These are phyloP conservation scores for Passer montanus DNA, from an alignment of 2,113 vertebrate genomes.

Conservation along the genomic window DNA sequence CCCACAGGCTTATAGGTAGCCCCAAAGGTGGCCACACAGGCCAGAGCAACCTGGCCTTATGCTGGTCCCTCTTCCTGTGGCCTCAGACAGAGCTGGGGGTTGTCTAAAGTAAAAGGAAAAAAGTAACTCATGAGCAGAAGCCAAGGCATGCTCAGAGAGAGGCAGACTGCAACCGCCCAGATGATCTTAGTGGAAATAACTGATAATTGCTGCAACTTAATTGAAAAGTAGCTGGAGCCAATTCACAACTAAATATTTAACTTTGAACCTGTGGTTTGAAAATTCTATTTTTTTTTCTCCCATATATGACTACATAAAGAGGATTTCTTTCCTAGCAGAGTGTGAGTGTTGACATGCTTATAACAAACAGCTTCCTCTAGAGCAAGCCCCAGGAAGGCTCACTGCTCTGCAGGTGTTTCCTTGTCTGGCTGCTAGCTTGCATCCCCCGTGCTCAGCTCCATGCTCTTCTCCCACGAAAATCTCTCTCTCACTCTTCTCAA, in stretches of 20 bases:
- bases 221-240: background rate
- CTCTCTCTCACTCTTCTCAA: background rate
- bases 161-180: background rate
- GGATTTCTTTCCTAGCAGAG: background rate
- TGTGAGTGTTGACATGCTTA: background rate
- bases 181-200: background rate
- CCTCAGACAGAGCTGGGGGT: background rate
- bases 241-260: background rate
- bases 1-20: background rate
- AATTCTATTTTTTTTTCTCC: background rate
- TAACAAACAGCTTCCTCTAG: background rate
- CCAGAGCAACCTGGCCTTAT: background rate
- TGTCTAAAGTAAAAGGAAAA: background rate
- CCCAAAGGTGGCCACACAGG: background rate
- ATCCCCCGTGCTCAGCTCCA: background rate
- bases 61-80: background rate
- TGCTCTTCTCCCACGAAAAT: background rate
- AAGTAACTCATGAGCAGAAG: background rate
- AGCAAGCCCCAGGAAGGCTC: background rate
- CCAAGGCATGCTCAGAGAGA: fast-evolving
- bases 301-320: background rate
- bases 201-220: background rate
- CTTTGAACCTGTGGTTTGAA: background rate
- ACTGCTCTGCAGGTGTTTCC: background rate
- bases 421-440: background rate